A percentile compares a stretch with the other conserved stretches of the same genome.
Evolutionary conservation across 2,113 vertebrate species (phyloP).

Genomic region (Aldabrachelys gigantea): DNA sequence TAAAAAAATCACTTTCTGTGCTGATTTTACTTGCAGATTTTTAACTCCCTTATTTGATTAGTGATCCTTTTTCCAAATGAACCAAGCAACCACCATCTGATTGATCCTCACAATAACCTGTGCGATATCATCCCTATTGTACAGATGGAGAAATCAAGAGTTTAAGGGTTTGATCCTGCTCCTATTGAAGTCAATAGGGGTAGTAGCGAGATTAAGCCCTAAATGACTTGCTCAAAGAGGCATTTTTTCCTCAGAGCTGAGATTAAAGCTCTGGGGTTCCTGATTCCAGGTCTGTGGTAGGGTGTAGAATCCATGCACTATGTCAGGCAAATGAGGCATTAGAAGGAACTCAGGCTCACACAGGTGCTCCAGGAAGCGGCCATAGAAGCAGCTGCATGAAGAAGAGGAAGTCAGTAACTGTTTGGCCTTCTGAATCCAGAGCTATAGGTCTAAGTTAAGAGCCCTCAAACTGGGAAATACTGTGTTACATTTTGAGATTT

Average conservation of each 20-base stretch:
- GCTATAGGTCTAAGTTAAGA: background rate
- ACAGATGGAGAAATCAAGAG: background rate
- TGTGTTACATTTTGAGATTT: background rate
- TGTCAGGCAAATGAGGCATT: background rate
- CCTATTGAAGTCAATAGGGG: background rate
- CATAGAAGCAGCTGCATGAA: background rate
- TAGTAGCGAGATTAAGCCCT: background rate
- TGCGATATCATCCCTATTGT: background rate
- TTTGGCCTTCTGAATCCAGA: background rate
- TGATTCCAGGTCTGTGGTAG: background rate
- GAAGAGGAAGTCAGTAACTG: background rate
- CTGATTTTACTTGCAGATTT: background rate
- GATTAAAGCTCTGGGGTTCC: background rate
- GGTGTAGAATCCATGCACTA: background rate
- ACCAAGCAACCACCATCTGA: conserved; percentile 12
- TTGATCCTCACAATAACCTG: background rate
- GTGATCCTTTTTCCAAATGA: conserved; percentile 33
- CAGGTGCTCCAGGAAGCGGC: background rate
- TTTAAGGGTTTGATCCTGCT: background rate
- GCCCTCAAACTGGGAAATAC: background rate
- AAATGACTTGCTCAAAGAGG: background rate
- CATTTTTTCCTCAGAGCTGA: background rate
- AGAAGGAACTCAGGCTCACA: background rate
- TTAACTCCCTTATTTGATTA: background rate
- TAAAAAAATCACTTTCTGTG: background rate